These are phyloP conservation scores for Pararge aegeria DNA, from an alignment of 1,140 invertebrate species.

Conservation along the genomic window DNA sequence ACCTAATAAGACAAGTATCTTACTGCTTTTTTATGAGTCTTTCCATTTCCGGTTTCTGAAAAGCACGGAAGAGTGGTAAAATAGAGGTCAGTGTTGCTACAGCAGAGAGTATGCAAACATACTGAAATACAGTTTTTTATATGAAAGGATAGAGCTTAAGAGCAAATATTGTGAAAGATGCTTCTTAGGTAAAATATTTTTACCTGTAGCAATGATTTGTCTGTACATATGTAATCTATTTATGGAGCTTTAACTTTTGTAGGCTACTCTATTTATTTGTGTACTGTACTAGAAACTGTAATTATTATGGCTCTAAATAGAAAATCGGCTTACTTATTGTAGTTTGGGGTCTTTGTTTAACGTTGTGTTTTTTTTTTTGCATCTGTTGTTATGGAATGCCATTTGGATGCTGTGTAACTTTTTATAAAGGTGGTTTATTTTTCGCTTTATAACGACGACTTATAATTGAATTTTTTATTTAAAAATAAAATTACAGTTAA, in stretches of 20 bases:
- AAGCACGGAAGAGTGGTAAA: too few species aligned
- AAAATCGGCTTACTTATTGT: background rate
- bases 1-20: too few species aligned
- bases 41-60: too few species aligned
- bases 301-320: background rate
- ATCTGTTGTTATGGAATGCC: slow-evolving; percentile 14
- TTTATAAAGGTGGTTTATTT: too few species aligned
- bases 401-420: slow-evolving; percentile 14
- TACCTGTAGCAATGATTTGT: slow-evolving; percentile 34
- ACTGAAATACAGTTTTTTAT: background rate
- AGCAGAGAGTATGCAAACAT: too few species aligned
- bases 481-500: too few species aligned
- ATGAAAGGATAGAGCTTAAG: too few species aligned
- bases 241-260: slow-evolving; percentile 75
- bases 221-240: slow-evolving; percentile 75
- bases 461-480: too few species aligned
- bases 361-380: background rate
- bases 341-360: background rate
- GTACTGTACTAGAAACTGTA: slow-evolving; percentile 26
- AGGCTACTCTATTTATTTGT: slow-evolving; percentile 58
- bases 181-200: slow-evolving; percentile 6
- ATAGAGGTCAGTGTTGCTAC: too few species aligned
- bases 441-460: too few species aligned
- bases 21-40: too few species aligned
- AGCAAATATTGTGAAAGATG: slow-evolving; percentile 16